Evolutionary conservation across 2,797 vertebrate genomes (phyloP).

Genomic region (Acanthurus tractus): DNA sequence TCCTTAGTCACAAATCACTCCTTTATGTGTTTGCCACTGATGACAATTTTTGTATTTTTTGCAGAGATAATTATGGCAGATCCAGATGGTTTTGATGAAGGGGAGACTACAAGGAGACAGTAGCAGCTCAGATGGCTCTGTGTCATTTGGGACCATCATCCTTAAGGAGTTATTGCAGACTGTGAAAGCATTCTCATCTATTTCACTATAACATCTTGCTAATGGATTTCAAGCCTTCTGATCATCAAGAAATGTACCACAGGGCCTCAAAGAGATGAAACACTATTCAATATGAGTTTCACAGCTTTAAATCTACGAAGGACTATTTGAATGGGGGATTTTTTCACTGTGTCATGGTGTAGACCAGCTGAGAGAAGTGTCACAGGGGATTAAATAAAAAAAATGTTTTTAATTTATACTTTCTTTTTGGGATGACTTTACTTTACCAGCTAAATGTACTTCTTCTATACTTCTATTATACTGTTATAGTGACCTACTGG

Average conservation of each 20-base stretch:
- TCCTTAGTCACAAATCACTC: neutral
- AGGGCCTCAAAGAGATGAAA: neutral
- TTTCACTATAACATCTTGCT: constrained; percentile 39
- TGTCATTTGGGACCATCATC: constrained; percentile 57
- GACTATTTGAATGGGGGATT: neutral
- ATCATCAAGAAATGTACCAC: constrained; percentile 37
- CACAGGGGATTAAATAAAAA: neutral
- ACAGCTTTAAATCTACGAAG: constrained; percentile 14
- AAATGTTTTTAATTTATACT: too few relatives aligned
- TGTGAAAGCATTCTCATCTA: constrained; percentile 56
- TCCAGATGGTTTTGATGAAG: constrained; percentile 40
- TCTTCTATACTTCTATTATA: too few relatives aligned
- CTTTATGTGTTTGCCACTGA: too few relatives aligned
- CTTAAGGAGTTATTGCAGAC: constrained; percentile 34
- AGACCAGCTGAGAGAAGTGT: neutral
- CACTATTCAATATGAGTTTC: constrained; percentile 28
- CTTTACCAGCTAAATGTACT: too few relatives aligned
- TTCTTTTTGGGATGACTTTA: too few relatives aligned
- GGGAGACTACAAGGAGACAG: constrained; percentile 29
- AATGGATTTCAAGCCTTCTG: constrained; percentile 45
- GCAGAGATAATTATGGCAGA: constrained; percentile 18
- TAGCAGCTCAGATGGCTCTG: constrained; percentile 38
- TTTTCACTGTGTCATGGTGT: constrained; percentile 1
- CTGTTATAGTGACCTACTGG: too few relatives aligned
- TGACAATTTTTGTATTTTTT: too few relatives aligned